phyloP scores from a whole-genome alignment of 2,888 invertebrate genomes.

The Petrolisthes cinctipes region DNA sequence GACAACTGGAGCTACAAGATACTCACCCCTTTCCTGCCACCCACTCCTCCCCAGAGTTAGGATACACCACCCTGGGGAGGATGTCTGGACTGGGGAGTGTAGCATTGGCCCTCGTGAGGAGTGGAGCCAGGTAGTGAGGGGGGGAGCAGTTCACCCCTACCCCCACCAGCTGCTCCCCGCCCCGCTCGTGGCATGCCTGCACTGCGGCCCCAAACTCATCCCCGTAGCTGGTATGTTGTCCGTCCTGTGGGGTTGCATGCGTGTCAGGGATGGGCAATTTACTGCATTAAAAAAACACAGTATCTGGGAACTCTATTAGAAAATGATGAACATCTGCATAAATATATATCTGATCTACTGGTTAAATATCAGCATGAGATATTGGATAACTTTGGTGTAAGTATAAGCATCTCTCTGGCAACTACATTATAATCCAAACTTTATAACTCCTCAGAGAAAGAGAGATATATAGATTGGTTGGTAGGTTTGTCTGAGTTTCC shows the following conservation, averaged over 20 bases:
- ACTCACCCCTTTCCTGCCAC: constrained; percentile 70
- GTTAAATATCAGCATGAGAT: no score
- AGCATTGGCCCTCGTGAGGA: constrained; percentile 70
- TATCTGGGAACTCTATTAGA: no score
- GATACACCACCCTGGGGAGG: constrained; percentile 87
- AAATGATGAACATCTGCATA: no score
- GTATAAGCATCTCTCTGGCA: no score
- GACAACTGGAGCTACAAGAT: no score
- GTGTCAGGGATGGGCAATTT: background rate
- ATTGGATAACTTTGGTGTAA: no score
- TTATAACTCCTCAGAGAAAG: no score
- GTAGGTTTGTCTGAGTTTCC: no score
- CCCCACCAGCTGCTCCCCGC: constrained; percentile 80
- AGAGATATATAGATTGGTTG: no score
- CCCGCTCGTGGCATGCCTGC: constrained; percentile 74
- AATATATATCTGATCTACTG: no score
- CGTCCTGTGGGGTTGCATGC: no score
- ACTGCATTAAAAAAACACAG: background rate
- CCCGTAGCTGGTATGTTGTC: constrained; percentile 80
- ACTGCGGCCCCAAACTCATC: constrained; percentile 80
- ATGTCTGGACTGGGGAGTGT: constrained; percentile 19
- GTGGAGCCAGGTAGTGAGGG: constrained; percentile 75
- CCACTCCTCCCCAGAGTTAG: constrained; percentile 91
- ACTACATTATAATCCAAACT: no score
- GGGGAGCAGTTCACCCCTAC: constrained; percentile 91